Conservation (phyloP, 2,888 invertebrate species). For the Cyclophora punctaria region DNA sequence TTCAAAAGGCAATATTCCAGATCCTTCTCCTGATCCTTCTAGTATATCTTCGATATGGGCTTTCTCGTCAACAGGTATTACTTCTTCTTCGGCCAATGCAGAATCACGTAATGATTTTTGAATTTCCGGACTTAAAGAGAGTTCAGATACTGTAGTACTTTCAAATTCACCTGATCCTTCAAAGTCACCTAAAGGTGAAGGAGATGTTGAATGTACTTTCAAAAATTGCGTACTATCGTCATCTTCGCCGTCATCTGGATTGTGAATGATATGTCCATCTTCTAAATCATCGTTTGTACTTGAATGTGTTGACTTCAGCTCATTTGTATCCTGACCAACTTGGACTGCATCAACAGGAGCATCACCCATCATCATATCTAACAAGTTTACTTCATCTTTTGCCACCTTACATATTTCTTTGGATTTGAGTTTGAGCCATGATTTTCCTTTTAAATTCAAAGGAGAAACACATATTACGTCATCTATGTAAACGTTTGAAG, state of each 20-base stretch:
- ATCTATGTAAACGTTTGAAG: constrained; percentile 71
- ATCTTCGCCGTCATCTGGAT: constrained; percentile 40
- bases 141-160: constrained; percentile 59
- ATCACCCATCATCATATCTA: constrained; percentile 79
- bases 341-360: constrained; percentile 64
- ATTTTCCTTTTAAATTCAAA: constrained; percentile 57
- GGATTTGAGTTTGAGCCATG: constrained; percentile 76
- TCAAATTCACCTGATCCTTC: constrained; percentile 62
- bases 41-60: constrained; percentile 43
- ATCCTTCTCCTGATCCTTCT: constrained; percentile 60
- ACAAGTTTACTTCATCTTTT: constrained; percentile 45
- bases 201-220: constrained; percentile 39
- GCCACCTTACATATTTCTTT: constrained; percentile 68
- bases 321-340: constrained; percentile 51
- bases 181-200: constrained; percentile 33
- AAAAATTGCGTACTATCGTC: constrained; percentile 59
- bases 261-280: constrained; percentile 55
- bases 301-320: constrained; percentile 55
- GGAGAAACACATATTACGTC: constrained; percentile 75
- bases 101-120: constrained; percentile 25
- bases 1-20: constrained; percentile 28
- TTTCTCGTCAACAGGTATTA: constrained; percentile 34
- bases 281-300: constrained; percentile 53
- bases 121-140: constrained; percentile 32
- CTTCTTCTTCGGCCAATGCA: constrained; percentile 35